A percentile compares a stretch with the other conserved stretches of the same genome.
phyloP scores from a whole-genome alignment of 2,797 vertebrate genomes.

The Phyllotis vaccarum region DNA sequence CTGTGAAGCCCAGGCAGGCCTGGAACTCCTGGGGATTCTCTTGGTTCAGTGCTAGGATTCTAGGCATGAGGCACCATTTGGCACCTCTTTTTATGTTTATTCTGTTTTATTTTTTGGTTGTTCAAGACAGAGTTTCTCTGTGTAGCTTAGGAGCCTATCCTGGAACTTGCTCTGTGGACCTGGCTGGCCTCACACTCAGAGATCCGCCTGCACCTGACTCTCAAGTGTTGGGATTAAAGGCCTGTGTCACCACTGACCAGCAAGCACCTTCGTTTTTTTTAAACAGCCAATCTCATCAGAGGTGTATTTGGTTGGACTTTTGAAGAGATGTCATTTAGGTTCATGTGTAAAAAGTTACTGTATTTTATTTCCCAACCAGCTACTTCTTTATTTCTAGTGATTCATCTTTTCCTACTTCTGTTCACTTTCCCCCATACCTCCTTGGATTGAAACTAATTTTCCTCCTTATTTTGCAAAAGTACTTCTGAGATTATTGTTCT shows the following conservation, averaged over 20 bases:
- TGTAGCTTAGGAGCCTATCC: no score
- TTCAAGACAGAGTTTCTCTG: no score
- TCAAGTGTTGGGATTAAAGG: neutral
- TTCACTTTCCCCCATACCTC: constrained; percentile 54
- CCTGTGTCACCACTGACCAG: neutral
- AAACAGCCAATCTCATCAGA: neutral
- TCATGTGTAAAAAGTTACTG: constrained; percentile 37
- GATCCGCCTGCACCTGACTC: no score
- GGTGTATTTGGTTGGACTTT: neutral
- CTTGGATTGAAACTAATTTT: constrained; percentile 39
- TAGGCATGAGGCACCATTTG: no score
- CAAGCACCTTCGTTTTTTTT: neutral
- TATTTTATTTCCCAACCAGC: constrained; percentile 15
- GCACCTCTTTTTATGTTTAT: no score
- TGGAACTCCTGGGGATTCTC: no score
- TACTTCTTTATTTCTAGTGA: neutral
- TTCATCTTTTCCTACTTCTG: constrained; percentile 32
- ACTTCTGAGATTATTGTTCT: constrained; percentile 31
- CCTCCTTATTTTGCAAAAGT: constrained; percentile 2
- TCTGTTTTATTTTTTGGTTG: no score
- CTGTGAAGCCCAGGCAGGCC: no score
- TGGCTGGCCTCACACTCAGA: neutral
- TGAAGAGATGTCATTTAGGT: neutral
- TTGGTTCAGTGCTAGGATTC: no score
- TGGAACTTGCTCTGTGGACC: neutral